Base-by-base conservation (phyloP, 2,113 vertebrate genomes). In the Siphamia tubifer region DNA sequence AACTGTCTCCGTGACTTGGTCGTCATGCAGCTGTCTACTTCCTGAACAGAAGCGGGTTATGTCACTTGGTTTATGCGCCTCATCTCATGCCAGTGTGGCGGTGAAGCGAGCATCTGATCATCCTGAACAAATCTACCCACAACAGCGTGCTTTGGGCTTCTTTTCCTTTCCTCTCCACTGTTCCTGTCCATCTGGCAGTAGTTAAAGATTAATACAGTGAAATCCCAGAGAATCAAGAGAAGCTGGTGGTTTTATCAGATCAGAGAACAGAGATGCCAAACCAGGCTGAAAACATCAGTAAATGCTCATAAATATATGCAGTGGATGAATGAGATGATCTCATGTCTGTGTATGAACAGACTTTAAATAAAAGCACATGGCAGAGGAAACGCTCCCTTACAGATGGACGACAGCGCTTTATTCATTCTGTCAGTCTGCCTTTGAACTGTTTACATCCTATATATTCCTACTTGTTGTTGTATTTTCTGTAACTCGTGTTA, bases 121-220 rank as follows among this genome's bases (percentile, higher is more conserved):
- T 82, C 70, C 84, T 67, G 86, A 86, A 88, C 84, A 77, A 85
- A 90, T 82, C 42, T 44, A 52, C 66, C 74, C 70, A 60, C 58
- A 42, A 53, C 69, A 62, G 64, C 47, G 51, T 66, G 74, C 77
- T 36, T 45, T 32, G 28, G 48, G 12, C 42, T 53, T 39, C 68
- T 25, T 17, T 36, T 53, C 65, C 56, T 56, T 42, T 63, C 67
- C 48, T 68, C 35, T 12, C 36, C 21, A 4, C 58, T 4, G 32
- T 28, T 77, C 68, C 57, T 10, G 58, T 74, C 84, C 89, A 90
- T 89, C 87, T 91, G 90, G 82, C 71, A 24, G 53, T 73, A 20
- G 83, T 91, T 90, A 91, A 91, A 87, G 73, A 91, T 90, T 87
- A 81, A 91, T 82, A 54, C 10, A 7, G 47, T 52, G 52, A 71